Evolutionary conservation across 2,888 invertebrate species (phyloP), one percentile per base, ranked within the genome.

Genomic region (Gibbula magus): DNA sequence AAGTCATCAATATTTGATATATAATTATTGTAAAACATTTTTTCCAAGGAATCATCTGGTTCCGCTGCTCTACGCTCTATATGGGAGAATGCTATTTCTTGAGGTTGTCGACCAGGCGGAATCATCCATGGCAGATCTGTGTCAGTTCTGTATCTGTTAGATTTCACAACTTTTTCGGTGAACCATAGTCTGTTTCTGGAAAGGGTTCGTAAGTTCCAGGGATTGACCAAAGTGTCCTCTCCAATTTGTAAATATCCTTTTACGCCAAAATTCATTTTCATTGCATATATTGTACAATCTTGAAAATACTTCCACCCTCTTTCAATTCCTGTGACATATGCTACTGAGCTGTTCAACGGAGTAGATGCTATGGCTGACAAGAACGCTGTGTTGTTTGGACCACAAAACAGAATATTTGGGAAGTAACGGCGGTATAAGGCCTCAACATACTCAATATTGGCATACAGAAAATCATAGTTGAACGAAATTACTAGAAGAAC

Each of bases 181-280:
- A 70, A 70, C 75, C 75, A 75, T 8, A 75, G 51, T 4, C 51
- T 45, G 22, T 75, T 52, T 75, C 29, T 52, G 2, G 75, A 51
- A 13, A 75, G 51, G 4, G 22, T 53, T 25, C 52, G 13, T 29
- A 75, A 13, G 18, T 51, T 75, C 75, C 75, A 75, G 5, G 75
- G 20, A 53, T 75, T 75, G 0, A 75, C 3, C 75, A 75, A 53
- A 35, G 75, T 75, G 35, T 75, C 75, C 25, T 75, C 75, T 18
- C 75, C 75, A 22, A 75, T 53, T 53, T 75, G 75, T 3, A 75
- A 51, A 75, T 75, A 75, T 22, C 75, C 75, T 25, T 75, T 52
- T 2, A 75, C 51, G 2, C 32, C 32, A 25, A 52, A 32, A 25
- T 75, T 75, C 75, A 75, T 75, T 53, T 52, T 51, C 75, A 75